A percentile compares a stretch with the other conserved stretches of the same genome.
Evolutionary conservation across 2,113 vertebrate genomes (phyloP).

Genomic region (Coregonus clupeaformis): DNA sequence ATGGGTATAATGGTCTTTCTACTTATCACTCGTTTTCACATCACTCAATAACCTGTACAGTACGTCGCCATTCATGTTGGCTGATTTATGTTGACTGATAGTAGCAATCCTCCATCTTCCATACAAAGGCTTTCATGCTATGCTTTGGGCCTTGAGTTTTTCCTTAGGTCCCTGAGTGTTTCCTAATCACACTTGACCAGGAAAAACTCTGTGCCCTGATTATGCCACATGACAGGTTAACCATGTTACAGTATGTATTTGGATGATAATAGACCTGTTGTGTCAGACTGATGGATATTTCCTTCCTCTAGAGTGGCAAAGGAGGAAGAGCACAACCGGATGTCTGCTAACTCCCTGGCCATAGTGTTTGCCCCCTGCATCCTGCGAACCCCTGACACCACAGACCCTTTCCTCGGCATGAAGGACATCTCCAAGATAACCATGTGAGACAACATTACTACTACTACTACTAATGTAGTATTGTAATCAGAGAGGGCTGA

Average conservation of each 20-base stretch:
- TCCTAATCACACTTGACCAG: too few species aligned
- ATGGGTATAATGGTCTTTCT: too few species aligned
- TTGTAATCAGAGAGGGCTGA: too few species aligned
- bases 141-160: too few species aligned
- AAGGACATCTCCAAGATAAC: slow-evolving; percentile 91
- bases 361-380: slow-evolving; percentile 96
- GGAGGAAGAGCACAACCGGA: slow-evolving; percentile 90
- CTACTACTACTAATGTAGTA: too few species aligned
- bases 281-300: slow-evolving; percentile 9
- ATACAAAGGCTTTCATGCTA: too few species aligned
- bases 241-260: background rate
- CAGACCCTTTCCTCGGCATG: slow-evolving; percentile 89
- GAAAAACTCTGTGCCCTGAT: background rate
- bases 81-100: too few species aligned
- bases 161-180: too few species aligned
- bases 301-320: slow-evolving; percentile 81
- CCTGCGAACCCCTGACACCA: slow-evolving; percentile 83
- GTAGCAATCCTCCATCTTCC: too few species aligned
- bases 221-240: background rate
- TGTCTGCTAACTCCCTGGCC: slow-evolving; percentile 87
- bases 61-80: too few species aligned
- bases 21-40: too few species aligned
- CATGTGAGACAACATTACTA: slow-evolving; percentile 75
- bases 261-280: background rate
- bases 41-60: too few species aligned